Base-by-base conservation (phyloP, 2,888 invertebrate genomes). In the Andrena bicolor region DNA sequence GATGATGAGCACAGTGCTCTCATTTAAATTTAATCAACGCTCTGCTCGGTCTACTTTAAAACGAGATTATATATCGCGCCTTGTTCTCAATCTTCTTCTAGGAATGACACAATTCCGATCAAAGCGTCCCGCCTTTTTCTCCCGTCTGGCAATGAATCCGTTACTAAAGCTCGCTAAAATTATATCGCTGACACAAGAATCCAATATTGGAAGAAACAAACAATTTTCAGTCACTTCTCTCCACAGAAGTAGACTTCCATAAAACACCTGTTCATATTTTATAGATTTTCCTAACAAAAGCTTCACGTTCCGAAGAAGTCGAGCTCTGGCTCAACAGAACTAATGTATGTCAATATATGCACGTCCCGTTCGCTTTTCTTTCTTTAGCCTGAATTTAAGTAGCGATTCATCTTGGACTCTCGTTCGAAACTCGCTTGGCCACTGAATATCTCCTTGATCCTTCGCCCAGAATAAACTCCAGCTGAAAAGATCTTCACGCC, bases 331-430 rank as follows among this genome's bases (percentile, higher is more conserved):
- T 30, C 23, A 49, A 26, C 16, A 10, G 26, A 16, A 32, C 23
- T 69, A 66, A 70, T 60, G 53, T 70, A 80, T 69, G 64, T 53
- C 64, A 70, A 81, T 81, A 23, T 80, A 81, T 70, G 48, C 69
- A 30, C 64, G 58, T 35, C 73, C 60, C 69, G 26, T 79, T 65
- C 60, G 63, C 64, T 7, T 70, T 48, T 26, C 41, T 16, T 16
- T 2, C 65, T 23, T 2, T 23, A 23, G 23, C 35, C 10, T 8
- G 48, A 41, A 71, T 48, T 61, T 58, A 49, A 49, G 23, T 28
- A 10, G 20, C 48, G 51, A 70, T 69, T 66, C 66, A 28, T 68
- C 32, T 56, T 48, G 49, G 32, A 48, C 23, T 13, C 49, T 61
- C 51, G 30, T 30, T 77, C 13, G 64, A 70, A 70, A 70, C 30